A percentile compares a stretch with the other conserved stretches of the same genome.
phyloP scores from a whole-genome alignment of 2,113 vertebrate species.

The Picathartes gymnocephalus region DNA sequence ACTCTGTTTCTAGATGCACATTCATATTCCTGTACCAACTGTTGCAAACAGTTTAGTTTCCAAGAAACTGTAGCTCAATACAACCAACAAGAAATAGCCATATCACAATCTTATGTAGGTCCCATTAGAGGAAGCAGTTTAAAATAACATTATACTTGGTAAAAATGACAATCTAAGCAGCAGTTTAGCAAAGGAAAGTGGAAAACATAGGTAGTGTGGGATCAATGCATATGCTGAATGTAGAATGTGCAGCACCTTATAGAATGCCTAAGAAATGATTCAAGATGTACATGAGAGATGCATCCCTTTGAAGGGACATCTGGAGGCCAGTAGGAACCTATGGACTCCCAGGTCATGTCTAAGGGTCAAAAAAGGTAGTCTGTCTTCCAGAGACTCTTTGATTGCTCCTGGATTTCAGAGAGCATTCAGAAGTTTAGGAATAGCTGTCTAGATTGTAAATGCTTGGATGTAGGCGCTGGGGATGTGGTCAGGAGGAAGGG shows the following conservation, averaged over 20 bases:
- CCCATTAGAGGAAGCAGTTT: background rate
- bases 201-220: background rate
- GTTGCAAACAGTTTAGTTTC: background rate
- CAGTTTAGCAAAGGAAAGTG: background rate
- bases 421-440: background rate
- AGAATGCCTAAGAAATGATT: background rate
- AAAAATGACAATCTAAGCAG: background rate
- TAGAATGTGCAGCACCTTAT: background rate
- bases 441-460: background rate
- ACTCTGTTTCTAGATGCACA: background rate
- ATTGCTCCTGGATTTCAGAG: background rate
- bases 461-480: background rate
- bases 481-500: background rate
- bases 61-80: background rate
- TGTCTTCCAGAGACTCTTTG: background rate
- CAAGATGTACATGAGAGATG: background rate
- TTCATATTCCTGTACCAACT: background rate
- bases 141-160: background rate
- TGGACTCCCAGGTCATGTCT: accelerated
- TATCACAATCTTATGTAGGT: background rate
- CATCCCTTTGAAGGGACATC: background rate
- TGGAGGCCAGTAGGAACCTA: background rate
- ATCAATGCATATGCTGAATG: background rate
- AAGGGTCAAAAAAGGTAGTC: background rate
- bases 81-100: background rate